phyloP scores from a whole-genome alignment of 2,797 vertebrate species.

The Urosaurus nigricauda region DNA sequence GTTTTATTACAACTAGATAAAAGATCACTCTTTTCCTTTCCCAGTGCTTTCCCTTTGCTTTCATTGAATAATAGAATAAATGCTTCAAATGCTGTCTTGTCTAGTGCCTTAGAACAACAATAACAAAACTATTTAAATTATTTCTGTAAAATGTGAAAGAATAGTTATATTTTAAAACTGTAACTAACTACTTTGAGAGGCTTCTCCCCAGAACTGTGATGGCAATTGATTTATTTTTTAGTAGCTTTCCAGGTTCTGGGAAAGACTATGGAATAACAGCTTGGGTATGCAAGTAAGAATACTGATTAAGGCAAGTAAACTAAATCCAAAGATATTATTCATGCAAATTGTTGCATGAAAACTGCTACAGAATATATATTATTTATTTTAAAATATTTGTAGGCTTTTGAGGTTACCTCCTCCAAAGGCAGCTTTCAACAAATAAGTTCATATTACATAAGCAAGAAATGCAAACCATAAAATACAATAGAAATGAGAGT shows the following conservation, averaged over 20 bases:
- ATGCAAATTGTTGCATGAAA: not conserved
- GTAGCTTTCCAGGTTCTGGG: not conserved
- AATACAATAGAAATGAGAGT: not conserved
- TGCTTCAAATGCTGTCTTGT: too few relatives aligned
- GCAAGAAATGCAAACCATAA: not conserved
- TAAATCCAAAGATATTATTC: not conserved
- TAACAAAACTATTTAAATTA: too few relatives aligned
- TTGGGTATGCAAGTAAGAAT: not conserved
- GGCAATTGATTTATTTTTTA: too few relatives aligned
- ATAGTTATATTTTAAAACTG: too few relatives aligned
- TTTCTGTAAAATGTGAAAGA: too few relatives aligned
- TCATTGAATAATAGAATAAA: not conserved
- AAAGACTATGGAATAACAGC: too few relatives aligned
- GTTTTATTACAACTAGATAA: not conserved
- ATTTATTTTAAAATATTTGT: not conserved
- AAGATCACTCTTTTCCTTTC: not conserved
- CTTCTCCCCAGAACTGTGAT: too few relatives aligned
- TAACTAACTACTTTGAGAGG: too few relatives aligned
- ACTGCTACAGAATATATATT: not conserved
- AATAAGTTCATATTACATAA: not conserved
- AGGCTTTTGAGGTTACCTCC: not conserved
- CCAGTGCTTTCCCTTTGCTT: not conserved
- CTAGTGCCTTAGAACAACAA: too few relatives aligned
- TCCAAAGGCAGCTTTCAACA: not conserved
- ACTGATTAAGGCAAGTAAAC: not conserved